Percentiles rank a stretch among this genome's conserved stretches.
phyloP scores from a whole-genome alignment of 2,888 invertebrate genomes.

The Thereva unica region DNA sequence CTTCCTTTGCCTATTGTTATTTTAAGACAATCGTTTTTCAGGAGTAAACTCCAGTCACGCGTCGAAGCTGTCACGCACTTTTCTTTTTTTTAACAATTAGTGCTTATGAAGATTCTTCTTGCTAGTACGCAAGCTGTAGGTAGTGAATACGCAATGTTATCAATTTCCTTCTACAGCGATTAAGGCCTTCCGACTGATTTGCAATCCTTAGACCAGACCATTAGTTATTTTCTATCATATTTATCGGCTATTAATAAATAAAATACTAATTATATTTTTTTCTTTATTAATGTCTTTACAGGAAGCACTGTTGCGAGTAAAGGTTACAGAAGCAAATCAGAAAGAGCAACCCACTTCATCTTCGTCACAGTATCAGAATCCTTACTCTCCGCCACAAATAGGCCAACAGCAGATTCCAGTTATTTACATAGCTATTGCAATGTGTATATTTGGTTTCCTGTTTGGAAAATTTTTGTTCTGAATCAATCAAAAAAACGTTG shows the following conservation, averaged over 20 bases:
- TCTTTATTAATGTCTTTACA: constrained; percentile 46
- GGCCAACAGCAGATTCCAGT: constrained; percentile 64
- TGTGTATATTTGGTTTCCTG: constrained; percentile 74
- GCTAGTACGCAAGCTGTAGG: too few relatives aligned
- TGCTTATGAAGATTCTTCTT: too few relatives aligned
- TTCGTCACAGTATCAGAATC: constrained; percentile 51
- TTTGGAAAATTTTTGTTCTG: constrained; percentile 82
- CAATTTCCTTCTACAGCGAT: too few relatives aligned
- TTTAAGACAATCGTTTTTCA: too few relatives aligned
- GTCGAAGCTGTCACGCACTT: too few relatives aligned
- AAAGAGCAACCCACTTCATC: constrained; percentile 47
- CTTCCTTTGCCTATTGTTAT: too few relatives aligned
- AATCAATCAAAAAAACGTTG: constrained; percentile 59
- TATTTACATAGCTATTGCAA: constrained; percentile 69
- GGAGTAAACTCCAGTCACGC: too few relatives aligned
- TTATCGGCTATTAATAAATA: neutral
- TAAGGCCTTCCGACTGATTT: too few relatives aligned
- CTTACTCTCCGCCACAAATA: constrained; percentile 65
- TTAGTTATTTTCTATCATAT: too few relatives aligned
- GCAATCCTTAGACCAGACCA: too few relatives aligned
- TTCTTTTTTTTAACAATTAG: too few relatives aligned
- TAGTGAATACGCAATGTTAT: too few relatives aligned
- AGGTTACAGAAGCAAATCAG: constrained; percentile 56
- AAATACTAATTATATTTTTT: constrained; percentile 14
- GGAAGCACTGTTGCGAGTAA: constrained; percentile 70